These are phyloP conservation scores for Drosophila putrida DNA, from an alignment of 2,888 invertebrate species.

Conservation along the genomic window DNA sequence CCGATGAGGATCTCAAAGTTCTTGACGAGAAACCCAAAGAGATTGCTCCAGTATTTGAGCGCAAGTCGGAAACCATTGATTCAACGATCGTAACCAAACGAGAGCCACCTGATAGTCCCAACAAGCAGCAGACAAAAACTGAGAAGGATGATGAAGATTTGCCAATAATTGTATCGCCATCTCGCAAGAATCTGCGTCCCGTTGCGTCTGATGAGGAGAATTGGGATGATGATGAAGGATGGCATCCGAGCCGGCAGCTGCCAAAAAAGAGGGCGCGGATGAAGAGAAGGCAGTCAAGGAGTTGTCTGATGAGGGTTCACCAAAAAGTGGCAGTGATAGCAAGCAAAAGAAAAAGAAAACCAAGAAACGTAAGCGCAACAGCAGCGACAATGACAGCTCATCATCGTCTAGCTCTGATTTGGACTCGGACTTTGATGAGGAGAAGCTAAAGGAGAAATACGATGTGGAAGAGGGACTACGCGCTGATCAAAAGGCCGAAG, in stretches of 20 bases:
- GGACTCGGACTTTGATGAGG: slow-evolving; percentile 75
- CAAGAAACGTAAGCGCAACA: slow-evolving; percentile 77
- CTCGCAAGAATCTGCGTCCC: slow-evolving; percentile 39
- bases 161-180: slow-evolving; percentile 77
- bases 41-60: slow-evolving; percentile 66
- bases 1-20: slow-evolving; percentile 93
- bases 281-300: slow-evolving; percentile 31
- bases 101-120: slow-evolving; percentile 78
- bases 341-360: slow-evolving; percentile 56
- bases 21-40: slow-evolving; percentile 90
- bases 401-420: slow-evolving; percentile 78
- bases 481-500: slow-evolving; percentile 69
- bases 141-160: slow-evolving; percentile 53
- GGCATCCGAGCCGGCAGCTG: slow-evolving; percentile 67
- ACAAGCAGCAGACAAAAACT: slow-evolving; percentile 60
- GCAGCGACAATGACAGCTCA: slow-evolving; percentile 76
- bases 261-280: slow-evolving; percentile 28
- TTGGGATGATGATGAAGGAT: slow-evolving; percentile 73
- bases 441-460: slow-evolving; percentile 84
- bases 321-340: slow-evolving; percentile 31
- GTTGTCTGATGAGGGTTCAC: slow-evolving; percentile 49
- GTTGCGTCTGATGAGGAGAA: slow-evolving; percentile 81
- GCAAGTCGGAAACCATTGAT: slow-evolving; percentile 62
- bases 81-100: slow-evolving; percentile 30
- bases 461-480: slow-evolving; percentile 72